These are phyloP conservation scores for Simalia tracyae DNA, from an alignment of 2,797 vertebrate species.

Conservation along the genomic window DNA sequence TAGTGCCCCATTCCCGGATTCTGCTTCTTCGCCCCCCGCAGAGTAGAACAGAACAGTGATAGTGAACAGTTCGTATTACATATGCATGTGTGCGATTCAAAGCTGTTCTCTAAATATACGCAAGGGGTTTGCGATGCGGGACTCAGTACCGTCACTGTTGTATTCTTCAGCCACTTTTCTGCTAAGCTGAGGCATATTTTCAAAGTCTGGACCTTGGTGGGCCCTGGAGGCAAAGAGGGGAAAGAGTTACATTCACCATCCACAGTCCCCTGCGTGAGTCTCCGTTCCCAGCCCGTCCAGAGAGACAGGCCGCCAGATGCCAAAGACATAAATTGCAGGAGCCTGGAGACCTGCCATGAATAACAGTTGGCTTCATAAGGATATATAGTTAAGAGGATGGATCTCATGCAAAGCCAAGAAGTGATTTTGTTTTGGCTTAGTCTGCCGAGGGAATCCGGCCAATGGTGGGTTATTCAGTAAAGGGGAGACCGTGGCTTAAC, in stretches of 20 bases:
- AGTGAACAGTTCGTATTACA: not conserved
- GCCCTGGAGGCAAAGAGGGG: conserved; percentile 72
- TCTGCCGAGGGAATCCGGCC: not conserved
- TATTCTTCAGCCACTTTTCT: conserved; percentile 84
- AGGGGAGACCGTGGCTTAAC: not conserved
- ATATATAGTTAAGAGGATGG: not conserved
- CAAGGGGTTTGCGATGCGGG: not conserved
- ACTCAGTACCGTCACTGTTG: conserved; percentile 77
- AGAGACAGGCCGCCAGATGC: not conserved
- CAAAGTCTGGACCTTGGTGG: conserved; percentile 85
- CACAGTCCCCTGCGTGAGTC: not conserved
- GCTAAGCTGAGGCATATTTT: conserved; percentile 88
- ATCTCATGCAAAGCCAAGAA: not conserved
- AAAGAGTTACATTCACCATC: accelerated
- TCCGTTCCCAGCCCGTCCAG: not conserved
- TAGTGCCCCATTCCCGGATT: not conserved
- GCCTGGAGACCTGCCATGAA: not conserved
- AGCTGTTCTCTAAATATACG: not conserved
- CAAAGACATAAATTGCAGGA: not conserved
- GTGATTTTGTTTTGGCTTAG: not conserved
- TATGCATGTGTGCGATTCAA: not conserved
- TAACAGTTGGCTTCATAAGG: not conserved
- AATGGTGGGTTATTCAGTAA: not conserved
- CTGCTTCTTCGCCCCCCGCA: not conserved
- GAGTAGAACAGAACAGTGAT: not conserved